These are phyloP conservation scores for Noctuana brunneofusca DNA, from an alignment of 2,888 invertebrate species.

Conservation along the genomic window DNA sequence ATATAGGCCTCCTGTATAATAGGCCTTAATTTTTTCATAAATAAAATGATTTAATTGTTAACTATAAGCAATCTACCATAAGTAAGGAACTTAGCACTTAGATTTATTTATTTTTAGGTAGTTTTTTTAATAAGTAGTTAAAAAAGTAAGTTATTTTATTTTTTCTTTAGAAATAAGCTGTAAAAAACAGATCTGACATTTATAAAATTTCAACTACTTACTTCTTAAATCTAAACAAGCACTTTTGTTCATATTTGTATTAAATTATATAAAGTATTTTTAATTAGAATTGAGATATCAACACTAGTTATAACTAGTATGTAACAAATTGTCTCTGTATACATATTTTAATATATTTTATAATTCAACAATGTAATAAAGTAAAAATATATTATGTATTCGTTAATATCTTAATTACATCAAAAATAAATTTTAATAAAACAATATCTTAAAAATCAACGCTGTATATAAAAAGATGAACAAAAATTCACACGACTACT, in stretches of 20 bases:
- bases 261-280: background rate
- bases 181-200: conserved; percentile 2
- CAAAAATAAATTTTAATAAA: background rate
- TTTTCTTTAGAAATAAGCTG: background rate
- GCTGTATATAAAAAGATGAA: conserved; percentile 15
- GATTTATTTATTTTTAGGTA: background rate
- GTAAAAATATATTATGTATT: background rate
- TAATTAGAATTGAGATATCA: background rate
- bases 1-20: too few relatives aligned
- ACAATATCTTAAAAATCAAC: conserved; percentile 26
- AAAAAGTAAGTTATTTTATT: background rate
- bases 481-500: background rate
- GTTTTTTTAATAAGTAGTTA: background rate
- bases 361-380: background rate
- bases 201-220: background rate
- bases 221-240: background rate
- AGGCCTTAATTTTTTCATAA: background rate
- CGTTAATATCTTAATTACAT: background rate
- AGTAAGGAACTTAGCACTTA: conserved; percentile 7
- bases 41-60: background rate
- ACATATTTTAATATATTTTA: background rate
- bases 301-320: background rate
- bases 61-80: background rate
- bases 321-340: background rate
- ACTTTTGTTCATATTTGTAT: background rate